Evolutionary conservation across 2,797 vertebrate species (phyloP), one percentile per base, ranked within the genome.

Genomic region (Choloepus didactylus): DNA sequence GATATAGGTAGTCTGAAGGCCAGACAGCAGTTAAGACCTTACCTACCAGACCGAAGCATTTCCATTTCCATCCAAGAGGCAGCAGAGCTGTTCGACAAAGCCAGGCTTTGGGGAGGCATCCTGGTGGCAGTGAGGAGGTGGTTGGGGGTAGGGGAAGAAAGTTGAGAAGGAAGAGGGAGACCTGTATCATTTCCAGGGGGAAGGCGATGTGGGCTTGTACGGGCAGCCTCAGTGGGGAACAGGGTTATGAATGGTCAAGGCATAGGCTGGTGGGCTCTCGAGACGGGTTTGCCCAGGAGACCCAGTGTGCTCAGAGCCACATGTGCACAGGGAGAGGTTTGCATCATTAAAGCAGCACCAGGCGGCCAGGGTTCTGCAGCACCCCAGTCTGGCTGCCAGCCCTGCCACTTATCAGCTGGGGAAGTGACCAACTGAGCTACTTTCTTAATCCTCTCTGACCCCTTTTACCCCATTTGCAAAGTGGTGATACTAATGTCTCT

Each of bases 281-380:
- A 54, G 38, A 49, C 10, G 64, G 67, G 54, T 31, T 29, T 5
- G 0, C 35, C 27, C 1, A 0, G 12, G 18, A 18, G 44, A 25
- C 59, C n/a, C 25, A 6, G 2, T 38, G 49, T 15, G 0, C 35
- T 56, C 10, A 3, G 0, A 8, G 59, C 25, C 3, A 0, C 2
- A 1, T 66, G 46, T 23, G 44, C 31, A 11, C 1, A 0, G 35
- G 16, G 18, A 56, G 6, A 35, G 56, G n/a, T 35, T 66, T 67
- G 23, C 21, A 0, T 49, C 41, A 1, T 3, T 38, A 49, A 16
- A 69, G 80, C 9, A 1, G 12, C 14, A 0, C 4, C 0, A 0
- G 10, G 27, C n/a, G 3, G 11, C 59, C 35, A 3, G 38, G 73
- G 3, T 41, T 64, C 84, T 80, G 49, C 29, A 0, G 0, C n/a